Evolutionary conservation across 2,888 invertebrate species (phyloP), one percentile per base, ranked within the genome.

Genomic region (Drosophila prolongata): DNA sequence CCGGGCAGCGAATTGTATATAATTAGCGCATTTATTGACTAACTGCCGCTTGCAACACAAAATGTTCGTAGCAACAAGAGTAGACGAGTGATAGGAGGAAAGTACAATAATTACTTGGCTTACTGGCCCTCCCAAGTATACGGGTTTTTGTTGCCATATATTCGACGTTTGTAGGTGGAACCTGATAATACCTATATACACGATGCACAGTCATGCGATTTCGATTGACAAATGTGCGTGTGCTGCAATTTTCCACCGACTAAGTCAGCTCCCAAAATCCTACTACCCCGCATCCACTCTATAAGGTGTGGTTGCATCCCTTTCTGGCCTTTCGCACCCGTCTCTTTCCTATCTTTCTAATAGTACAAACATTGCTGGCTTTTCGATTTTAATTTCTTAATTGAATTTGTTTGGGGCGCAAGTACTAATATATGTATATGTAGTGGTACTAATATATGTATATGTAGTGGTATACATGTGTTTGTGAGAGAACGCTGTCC

Each of bases 21-120:
- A 85, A 85, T 85, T 85, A 85, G 78, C 77, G 78, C 66, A 67
- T 62, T 85, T 87, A 89, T 80, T 87, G 78, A 72, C 80, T 76
- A 76, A 82, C 80, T 73, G 67, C 76, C 69, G 54, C 62, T 70
- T 62, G 70, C 74, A 62, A 60, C 72, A 69, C 69, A 71, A 42
- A 62, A 49, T 35, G 30, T 10, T 34, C 14, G 47, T 47, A 34
- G 47, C 44, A 44, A 44, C 44, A 44, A 50, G 30, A 30, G 30
- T 8, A 65, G 70, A 53, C 44, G 66, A 42, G 46, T 42, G 16
- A 43, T 27, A 30, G 44, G n/a, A 35, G 30, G 44, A 14, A 38
- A 46, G 11, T 49, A 42, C 69, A 67, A 67, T 69, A 47, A 67
- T 67, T 52, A 49, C 50, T 47, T 42, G 65, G 52, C 71, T 73